Evolutionary conservation across 2,888 invertebrate species (phyloP).

Genomic region (Trissonchulus latispiculum): DNA sequence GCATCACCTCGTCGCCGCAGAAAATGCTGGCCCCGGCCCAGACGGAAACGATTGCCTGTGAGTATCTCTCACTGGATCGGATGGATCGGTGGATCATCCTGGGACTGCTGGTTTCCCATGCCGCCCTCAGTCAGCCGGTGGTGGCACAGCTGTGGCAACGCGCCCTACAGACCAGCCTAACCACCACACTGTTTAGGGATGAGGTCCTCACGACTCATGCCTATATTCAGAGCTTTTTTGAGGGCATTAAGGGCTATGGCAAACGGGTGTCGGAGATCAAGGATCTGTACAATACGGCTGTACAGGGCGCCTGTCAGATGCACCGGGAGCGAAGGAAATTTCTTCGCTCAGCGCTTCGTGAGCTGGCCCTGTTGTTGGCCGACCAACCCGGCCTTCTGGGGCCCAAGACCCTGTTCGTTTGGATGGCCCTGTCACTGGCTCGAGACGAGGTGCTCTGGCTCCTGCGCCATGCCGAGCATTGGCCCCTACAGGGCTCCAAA

Average conservation of each 20-base stretch:
- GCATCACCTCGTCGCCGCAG: conserved; percentile 85
- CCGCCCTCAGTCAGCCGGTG: not conserved
- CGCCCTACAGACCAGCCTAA: conserved; percentile 85
- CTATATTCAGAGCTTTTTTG: conserved; percentile 82
- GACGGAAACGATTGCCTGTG: conserved; percentile 92
- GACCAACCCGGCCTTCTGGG: conserved; percentile 96
- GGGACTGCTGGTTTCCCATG: conserved; percentile 8
- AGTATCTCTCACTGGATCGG: conserved; percentile 83
- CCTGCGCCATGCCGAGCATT: conserved; percentile 87
- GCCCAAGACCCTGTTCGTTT: conserved; percentile 81
- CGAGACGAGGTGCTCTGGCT: conserved; percentile 96
- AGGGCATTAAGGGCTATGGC: conserved; percentile 82
- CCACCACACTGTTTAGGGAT: conserved; percentile 84
- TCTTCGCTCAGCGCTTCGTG: conserved; percentile 83
- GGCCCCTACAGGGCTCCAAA: conserved; percentile 54
- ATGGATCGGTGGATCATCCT: conserved; percentile 93
- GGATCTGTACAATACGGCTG: conserved; percentile 78
- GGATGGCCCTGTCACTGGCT: conserved; percentile 87
- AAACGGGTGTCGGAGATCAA: conserved; percentile 90
- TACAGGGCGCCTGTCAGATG: conserved; percentile 71
- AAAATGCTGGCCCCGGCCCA: conserved; percentile 84
- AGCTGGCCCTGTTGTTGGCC: conserved; percentile 82
- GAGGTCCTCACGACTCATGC: conserved; percentile 92
- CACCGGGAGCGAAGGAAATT: conserved; percentile 94
- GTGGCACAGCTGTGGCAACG: conserved; percentile 46